Percentiles rank a stretch among this genome's conserved stretches.
phyloP scores from a whole-genome alignment of 2,797 vertebrate species.

The Aplochiton taeniatus region DNA sequence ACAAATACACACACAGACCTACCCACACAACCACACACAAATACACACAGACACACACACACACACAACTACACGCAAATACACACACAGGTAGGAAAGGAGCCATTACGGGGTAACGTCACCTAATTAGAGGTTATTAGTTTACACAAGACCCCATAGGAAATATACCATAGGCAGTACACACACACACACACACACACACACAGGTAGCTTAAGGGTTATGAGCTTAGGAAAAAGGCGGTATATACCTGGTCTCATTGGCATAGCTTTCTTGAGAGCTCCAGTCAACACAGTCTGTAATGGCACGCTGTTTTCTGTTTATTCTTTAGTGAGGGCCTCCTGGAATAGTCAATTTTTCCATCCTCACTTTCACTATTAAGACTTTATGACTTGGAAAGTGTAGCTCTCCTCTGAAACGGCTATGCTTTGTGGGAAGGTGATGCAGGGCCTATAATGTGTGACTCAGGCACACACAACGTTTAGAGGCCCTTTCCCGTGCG shows the following conservation, averaged over 20 bases:
- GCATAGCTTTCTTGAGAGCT: slow-evolving; percentile 43
- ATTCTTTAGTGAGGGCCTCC: slow-evolving; percentile 47
- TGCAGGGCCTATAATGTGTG: not conserved
- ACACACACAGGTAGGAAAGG: slow-evolving; percentile 61
- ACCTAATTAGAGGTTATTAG: slow-evolving; percentile 67
- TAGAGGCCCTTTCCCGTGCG: not conserved
- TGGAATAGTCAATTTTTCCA: slow-evolving; percentile 23
- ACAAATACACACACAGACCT: too few relatives aligned
- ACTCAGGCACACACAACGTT: not conserved
- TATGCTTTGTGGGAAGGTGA: slow-evolving; percentile 4
- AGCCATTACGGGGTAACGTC: slow-evolving; percentile 59
- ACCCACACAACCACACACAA: too few relatives aligned
- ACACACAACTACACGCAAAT: too few relatives aligned
- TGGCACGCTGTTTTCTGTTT: slow-evolving; percentile 50
- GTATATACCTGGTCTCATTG: slow-evolving; percentile 32
- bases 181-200: slow-evolving; percentile 32
- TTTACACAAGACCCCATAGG: slow-evolving; percentile 52
- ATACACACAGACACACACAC: too few relatives aligned
- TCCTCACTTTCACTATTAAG: slow-evolving; percentile 9
- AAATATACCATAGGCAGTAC: slow-evolving; percentile 30
- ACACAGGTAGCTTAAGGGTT: slow-evolving; percentile 20
- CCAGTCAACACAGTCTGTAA: slow-evolving; percentile 40
- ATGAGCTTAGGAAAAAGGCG: slow-evolving; percentile 38
- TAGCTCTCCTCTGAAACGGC: slow-evolving; percentile 22
- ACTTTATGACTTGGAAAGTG: slow-evolving; percentile 46